Percentiles rank a stretch among this genome's conserved stretches.
These are phyloP conservation scores for Liopterus haemorrhoidalis DNA, from an alignment of 2,888 invertebrate genomes.

Conservation along the genomic window DNA sequence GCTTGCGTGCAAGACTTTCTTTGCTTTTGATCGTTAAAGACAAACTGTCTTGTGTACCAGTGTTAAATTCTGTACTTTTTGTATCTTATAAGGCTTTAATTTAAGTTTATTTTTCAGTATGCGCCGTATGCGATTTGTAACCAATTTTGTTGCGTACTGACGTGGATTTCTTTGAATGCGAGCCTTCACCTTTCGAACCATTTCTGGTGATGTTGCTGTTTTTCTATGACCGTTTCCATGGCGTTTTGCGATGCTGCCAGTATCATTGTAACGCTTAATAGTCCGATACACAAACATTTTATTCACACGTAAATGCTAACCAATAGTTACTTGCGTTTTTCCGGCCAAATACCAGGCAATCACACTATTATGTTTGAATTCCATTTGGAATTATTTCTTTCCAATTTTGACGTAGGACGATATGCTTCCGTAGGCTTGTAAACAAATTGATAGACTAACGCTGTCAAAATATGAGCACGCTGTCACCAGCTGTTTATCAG, in stretches of 20 bases:
- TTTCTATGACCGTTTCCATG: slow-evolving; percentile 21
- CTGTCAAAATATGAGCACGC: too few relatives aligned
- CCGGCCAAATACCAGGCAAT: slow-evolving; percentile 7
- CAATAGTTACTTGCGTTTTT: slow-evolving; percentile 9
- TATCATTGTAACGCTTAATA: slow-evolving; percentile 21
- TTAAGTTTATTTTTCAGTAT: slow-evolving; percentile 12
- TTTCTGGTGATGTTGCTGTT: slow-evolving; percentile 23
- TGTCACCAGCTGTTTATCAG: too few relatives aligned
- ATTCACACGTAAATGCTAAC: slow-evolving; percentile 13
- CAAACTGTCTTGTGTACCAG: slow-evolving; percentile 8
- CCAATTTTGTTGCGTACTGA: too few relatives aligned
- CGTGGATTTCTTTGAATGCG: background rate
- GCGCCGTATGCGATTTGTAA: slow-evolving; percentile 5
- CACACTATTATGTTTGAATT: slow-evolving; percentile 8
- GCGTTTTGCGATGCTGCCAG: slow-evolving; percentile 24
- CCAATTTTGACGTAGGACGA: background rate
- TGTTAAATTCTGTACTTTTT: slow-evolving; percentile 13
- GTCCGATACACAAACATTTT: slow-evolving; percentile 17
- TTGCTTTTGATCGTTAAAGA: background rate
- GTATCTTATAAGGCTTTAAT: slow-evolving; percentile 13
- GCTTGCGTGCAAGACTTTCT: slow-evolving; percentile 5
- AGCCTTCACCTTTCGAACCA: slow-evolving; percentile 4
- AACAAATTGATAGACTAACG: too few relatives aligned
- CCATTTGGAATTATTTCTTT: background rate
- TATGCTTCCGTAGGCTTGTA: slow-evolving; percentile 2